Evolutionary conservation across 2,113 vertebrate genomes (phyloP), one percentile per base, ranked within the genome.

Genomic region (Salvelinus sp.): DNA sequence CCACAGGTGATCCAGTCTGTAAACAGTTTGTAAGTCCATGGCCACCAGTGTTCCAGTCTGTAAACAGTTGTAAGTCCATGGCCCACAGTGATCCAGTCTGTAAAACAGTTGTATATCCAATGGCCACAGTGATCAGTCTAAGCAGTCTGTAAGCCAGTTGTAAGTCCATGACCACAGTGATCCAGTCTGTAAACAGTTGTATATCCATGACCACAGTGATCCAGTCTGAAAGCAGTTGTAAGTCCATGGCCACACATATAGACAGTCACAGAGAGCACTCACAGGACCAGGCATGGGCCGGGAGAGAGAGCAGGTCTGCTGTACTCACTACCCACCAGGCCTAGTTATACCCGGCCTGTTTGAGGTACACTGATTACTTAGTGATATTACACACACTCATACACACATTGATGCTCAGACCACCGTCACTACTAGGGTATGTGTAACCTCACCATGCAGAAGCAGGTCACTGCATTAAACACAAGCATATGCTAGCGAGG

Each of bases 391-490:
- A 68, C 71, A 75, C 71, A 69, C 70, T 68, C 76, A 72, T 47
- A 68, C 48, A 16, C 77, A 80, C 76, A 80, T 78, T 79, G 38
- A 75, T 47, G n/a, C 68, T 75, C 84, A 82, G 82, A 73, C 80
- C 86, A 90, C 90, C 90, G 91, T 91, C 90, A 89, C 88, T 91
- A 89, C 88, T 23, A 91, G 91, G 89, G 85, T 90, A 84, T 87
- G 89, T 87, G 88, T 91, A 92, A 92, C 89, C 86, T 87, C 91
- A 92, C 91, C 90, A 92, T 92, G 92, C 89, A 91, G 90, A 93
- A 92, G 90, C 90, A 92, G 91, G 91, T 93, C 89, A 90, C 88
- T 89, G 91, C 90, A 91, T 92, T 92, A 92, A 92, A 90, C 92
- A 92, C 91, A 92, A 89, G 88, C 92, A 92, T 92, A 92, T 93